Percentiles rank a stretch among this genome's conserved stretches.
phyloP scores from a whole-genome alignment of 2,888 invertebrate genomes.

The Eulithis testata region DNA sequence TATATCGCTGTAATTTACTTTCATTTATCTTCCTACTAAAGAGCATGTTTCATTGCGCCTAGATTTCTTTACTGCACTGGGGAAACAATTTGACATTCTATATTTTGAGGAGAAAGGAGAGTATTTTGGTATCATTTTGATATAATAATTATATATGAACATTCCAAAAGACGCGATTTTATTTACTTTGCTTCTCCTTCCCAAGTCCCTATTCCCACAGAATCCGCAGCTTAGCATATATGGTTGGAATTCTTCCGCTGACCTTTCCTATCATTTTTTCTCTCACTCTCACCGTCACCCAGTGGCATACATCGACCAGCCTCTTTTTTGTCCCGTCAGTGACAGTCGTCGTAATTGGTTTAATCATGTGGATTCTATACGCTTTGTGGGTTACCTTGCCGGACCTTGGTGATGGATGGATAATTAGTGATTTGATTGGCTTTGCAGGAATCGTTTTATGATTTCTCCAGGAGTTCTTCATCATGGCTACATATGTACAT shows the following conservation, averaged over 20 bases:
- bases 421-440: constrained; percentile 33
- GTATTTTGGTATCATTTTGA: no score
- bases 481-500: not conserved
- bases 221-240: constrained; percentile 39
- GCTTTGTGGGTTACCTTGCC: constrained; percentile 54
- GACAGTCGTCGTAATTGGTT: constrained; percentile 62
- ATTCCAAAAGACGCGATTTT: no score
- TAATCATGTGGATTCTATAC: constrained; percentile 51
- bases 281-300: constrained; percentile 50
- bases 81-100: not conserved
- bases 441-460: constrained; percentile 14
- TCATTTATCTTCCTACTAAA: not conserved
- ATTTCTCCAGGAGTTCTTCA: constrained; percentile 2
- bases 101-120: no score
- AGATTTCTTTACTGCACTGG: not conserved
- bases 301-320: constrained; percentile 59
- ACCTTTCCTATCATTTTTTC: constrained; percentile 50
- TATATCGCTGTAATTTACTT: constrained; percentile 1
- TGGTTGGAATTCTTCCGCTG: constrained; percentile 35
- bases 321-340: constrained; percentile 53
- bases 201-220: constrained; percentile 23
- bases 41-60: not conserved
- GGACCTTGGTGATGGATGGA: constrained; percentile 49
- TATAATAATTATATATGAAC: no score
- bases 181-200: constrained; percentile 6